Evolutionary conservation across 2,888 invertebrate genomes (phyloP).

Genomic region (Alloscopus bannaensis): DNA sequence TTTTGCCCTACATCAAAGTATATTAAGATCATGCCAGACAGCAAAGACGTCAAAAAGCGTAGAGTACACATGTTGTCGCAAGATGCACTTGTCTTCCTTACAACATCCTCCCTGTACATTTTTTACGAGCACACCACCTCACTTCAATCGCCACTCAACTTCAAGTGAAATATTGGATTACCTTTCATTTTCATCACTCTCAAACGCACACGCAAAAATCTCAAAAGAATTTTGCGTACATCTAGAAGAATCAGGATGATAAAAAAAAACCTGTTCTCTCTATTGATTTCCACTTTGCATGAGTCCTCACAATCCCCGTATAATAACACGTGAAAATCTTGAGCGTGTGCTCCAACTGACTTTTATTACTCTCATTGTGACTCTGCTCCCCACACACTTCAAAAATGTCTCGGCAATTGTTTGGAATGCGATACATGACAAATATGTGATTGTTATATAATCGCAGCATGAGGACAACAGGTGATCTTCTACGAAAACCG

Average conservation of each 20-base stretch:
- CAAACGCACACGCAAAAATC: not conserved
- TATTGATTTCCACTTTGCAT: not conserved
- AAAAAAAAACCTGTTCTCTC: conserved; percentile 14
- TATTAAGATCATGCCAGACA: no score
- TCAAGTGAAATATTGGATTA: not conserved
- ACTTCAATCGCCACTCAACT: no score
- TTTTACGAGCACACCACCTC: no score
- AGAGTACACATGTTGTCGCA: conserved; percentile 4
- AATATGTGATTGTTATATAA: not conserved
- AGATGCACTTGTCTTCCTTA: conserved; percentile 23
- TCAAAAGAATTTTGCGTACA: not conserved
- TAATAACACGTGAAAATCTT: conserved; percentile 3
- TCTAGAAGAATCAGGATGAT: not conserved
- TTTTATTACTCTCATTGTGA: not conserved
- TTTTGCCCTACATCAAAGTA: no score
- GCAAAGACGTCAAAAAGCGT: no score
- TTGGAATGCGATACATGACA: no score
- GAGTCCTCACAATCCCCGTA: not conserved
- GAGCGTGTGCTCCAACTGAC: conserved; percentile 16
- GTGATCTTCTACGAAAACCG: conserved; percentile 13
- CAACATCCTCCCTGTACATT: conserved; percentile 7
- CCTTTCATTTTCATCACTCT: conserved; percentile 21
- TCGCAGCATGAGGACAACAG: conserved; percentile 1
- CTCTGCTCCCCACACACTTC: no score
- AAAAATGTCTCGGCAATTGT: no score